Percentiles rank a stretch among this genome's conserved stretches.
Evolutionary conservation across 2,888 invertebrate genomes (phyloP).

Genomic region (Dasysyrphus albostriatus): DNA sequence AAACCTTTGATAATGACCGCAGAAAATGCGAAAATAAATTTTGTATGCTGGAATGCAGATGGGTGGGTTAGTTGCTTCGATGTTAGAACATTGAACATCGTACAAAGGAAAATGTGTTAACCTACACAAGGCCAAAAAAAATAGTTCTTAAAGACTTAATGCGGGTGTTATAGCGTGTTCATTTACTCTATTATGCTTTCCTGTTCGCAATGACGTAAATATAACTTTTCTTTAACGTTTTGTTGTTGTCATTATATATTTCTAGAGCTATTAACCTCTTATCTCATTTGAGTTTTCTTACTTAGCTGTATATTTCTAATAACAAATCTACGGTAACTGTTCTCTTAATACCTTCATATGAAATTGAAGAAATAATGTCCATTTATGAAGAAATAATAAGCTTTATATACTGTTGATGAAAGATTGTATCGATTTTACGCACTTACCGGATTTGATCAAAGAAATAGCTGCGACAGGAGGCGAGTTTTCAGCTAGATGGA

Average conservation of each 20-base stretch:
- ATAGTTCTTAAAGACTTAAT: not conserved
- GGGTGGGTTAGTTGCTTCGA: not conserved
- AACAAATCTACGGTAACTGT: too few relatives aligned
- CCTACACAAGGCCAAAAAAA: not conserved
- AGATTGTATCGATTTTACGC: not conserved
- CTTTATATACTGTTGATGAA: not conserved
- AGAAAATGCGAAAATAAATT: too few relatives aligned
- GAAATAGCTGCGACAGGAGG: not conserved
- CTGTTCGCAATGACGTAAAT: not conserved
- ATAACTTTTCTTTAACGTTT: not conserved
- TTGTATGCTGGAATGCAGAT: not conserved
- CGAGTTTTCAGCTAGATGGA: not conserved
- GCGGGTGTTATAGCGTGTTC: not conserved
- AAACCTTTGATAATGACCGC: too few relatives aligned
- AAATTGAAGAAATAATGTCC: too few relatives aligned
- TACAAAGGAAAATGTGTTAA: not conserved
- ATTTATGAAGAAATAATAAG: not conserved
- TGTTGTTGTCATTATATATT: not conserved
- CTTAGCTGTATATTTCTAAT: not conserved
- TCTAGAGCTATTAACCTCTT: not conserved
- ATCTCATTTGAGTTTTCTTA: not conserved
- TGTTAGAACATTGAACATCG: not conserved
- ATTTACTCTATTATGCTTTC: not conserved
- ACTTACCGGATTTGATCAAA: slow-evolving; percentile 2
- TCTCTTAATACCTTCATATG: too few relatives aligned